These are phyloP conservation scores for Helostoma temminkii DNA, from an alignment of 2,797 vertebrate genomes.

Conservation along the genomic window DNA sequence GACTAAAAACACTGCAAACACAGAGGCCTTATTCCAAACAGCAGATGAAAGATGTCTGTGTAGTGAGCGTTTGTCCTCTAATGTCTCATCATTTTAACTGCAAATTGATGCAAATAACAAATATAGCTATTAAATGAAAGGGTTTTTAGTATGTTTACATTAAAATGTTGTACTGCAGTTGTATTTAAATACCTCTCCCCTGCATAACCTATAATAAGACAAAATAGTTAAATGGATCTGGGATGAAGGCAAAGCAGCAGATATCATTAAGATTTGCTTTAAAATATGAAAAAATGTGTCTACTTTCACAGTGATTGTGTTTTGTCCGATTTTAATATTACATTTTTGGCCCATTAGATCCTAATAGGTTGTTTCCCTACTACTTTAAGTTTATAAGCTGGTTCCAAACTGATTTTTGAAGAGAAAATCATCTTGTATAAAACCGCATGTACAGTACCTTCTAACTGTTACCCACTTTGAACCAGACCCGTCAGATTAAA, in stretches of 20 bases:
- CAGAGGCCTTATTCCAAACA: background rate
- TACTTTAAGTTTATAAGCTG: background rate
- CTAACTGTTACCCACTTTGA: conserved; percentile 28
- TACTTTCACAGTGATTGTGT: too few species aligned
- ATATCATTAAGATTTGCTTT: too few species aligned
- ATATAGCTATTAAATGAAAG: too few species aligned
- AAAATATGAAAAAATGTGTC: too few species aligned
- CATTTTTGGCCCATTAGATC: too few species aligned
- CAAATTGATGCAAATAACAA: background rate
- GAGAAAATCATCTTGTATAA: conserved; percentile 38
- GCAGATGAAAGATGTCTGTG: background rate
- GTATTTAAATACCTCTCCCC: too few species aligned
- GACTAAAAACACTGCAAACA: conserved; percentile 5
- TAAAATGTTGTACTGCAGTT: background rate
- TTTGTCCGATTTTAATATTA: background rate
- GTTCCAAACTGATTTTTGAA: background rate
- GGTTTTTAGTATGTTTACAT: background rate
- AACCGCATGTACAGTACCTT: conserved; percentile 9
- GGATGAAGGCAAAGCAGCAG: too few species aligned
- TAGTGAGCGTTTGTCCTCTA: background rate
- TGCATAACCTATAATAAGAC: too few species aligned
- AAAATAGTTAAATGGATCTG: too few species aligned
- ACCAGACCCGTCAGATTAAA: conserved; percentile 40
- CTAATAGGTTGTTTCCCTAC: too few species aligned
- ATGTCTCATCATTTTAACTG: conserved; percentile 5